Conservation (phyloP, 2,113 vertebrate genomes). For the Oryzias melastigma region DNA sequence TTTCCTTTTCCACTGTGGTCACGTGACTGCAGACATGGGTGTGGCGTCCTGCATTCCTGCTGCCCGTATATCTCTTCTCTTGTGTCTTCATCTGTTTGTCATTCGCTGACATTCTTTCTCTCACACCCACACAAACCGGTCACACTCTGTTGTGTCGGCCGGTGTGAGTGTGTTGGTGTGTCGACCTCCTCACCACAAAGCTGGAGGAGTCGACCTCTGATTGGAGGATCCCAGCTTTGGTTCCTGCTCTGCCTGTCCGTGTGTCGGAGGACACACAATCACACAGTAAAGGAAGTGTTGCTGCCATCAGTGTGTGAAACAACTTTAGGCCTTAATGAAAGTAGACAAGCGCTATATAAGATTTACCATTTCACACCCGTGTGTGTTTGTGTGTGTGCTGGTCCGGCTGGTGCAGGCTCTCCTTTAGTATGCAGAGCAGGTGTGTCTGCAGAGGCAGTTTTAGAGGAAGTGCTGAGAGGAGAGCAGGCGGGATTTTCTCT, state of each 20-base stretch:
- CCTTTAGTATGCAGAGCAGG: constrained; percentile 84
- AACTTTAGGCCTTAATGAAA: too few species aligned
- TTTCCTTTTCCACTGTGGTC: constrained; percentile 70
- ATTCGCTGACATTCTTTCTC: constrained; percentile 27
- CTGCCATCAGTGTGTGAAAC: too few species aligned
- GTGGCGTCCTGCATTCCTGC: constrained; percentile 72
- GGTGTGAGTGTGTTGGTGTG: too few species aligned
- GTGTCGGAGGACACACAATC: too few species aligned
- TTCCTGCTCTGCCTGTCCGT: too few species aligned
- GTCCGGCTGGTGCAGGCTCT: constrained; percentile 63
- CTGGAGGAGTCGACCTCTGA: too few species aligned
- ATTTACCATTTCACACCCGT: neutral
- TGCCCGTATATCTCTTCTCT: constrained; percentile 11
- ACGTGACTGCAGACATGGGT: constrained; percentile 77
- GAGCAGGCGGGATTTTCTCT: constrained; percentile 5
- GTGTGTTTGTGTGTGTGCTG: constrained; percentile 24
- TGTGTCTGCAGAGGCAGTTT: constrained; percentile 79
- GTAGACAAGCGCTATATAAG: too few species aligned
- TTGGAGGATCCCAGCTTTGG: too few species aligned
- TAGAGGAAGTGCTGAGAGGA: constrained; percentile 39
- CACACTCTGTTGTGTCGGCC: neutral
- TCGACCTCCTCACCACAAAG: too few species aligned
- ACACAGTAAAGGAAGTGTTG: neutral
- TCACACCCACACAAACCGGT: constrained; percentile 7
- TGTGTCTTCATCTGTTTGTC: constrained; percentile 9